Evolutionary conservation across 2,797 vertebrate genomes (phyloP).

Genomic region (Gallirallus australis): DNA sequence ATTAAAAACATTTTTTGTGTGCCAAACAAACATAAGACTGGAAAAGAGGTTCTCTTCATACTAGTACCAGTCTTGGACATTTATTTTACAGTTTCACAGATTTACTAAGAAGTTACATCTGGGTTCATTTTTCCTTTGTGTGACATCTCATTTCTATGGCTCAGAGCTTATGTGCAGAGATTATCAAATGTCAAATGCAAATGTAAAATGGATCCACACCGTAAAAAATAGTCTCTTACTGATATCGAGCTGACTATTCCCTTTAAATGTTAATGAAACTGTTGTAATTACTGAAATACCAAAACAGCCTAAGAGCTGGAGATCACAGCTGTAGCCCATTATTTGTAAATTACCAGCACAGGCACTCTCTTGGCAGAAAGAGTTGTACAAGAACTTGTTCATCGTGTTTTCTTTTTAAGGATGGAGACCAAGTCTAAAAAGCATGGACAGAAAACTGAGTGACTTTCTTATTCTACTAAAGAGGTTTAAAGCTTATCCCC

Average conservation of each 20-base stretch:
- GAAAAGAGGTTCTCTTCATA: conserved; percentile 50
- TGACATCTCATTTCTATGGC: conserved; percentile 73
- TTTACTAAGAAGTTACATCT: conserved; percentile 57
- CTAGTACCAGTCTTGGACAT: conserved; percentile 12
- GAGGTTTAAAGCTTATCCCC: conserved; percentile 1
- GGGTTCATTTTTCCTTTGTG: conserved; percentile 75
- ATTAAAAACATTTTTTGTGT: conserved; percentile 34
- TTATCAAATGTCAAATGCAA: conserved; percentile 85
- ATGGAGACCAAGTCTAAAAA: conserved; percentile 39
- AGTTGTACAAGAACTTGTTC: conserved; percentile 63
- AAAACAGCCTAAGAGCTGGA: conserved; percentile 76
- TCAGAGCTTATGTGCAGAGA: conserved; percentile 73
- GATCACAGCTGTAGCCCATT: conserved; percentile 81
- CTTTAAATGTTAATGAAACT: conserved; percentile 86
- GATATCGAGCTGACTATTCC: conserved; percentile 77
- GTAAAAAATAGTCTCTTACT: conserved; percentile 75
- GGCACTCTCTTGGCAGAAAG: conserved; percentile 68
- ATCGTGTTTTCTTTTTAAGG: conserved; percentile 57
- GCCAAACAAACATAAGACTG: conserved; percentile 6
- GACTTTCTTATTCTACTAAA: background rate
- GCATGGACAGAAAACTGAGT: conserved; percentile 21
- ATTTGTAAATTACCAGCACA: conserved; percentile 76
- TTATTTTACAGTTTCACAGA: conserved; percentile 61
- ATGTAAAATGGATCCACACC: conserved; percentile 75
- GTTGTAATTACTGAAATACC: conserved; percentile 83